Evolutionary conservation across 2,888 invertebrate species (phyloP).

Genomic region (Cremastinae sp.): DNA sequence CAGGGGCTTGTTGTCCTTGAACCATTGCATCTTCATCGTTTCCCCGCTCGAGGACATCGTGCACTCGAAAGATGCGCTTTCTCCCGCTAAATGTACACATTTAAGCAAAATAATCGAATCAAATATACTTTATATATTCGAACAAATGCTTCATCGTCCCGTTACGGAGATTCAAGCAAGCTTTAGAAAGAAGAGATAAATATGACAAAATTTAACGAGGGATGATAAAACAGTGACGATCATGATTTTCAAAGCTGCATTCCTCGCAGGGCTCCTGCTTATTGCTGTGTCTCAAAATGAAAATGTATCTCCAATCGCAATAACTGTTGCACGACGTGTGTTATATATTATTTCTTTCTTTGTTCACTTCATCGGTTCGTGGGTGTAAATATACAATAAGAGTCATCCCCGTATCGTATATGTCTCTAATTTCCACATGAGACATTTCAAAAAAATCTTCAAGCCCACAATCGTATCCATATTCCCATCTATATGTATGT

Average conservation of each 20-base stretch:
- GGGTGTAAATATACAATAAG: too few species aligned
- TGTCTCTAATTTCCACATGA: too few species aligned
- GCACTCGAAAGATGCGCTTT: conserved; percentile 91
- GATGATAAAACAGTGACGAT: conserved; percentile 36
- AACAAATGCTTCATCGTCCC: neutral
- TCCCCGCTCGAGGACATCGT: conserved; percentile 84
- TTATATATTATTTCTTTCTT: too few species aligned
- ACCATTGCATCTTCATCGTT: conserved; percentile 86
- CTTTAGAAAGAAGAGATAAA: conserved; percentile 40
- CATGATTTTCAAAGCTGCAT: conserved; percentile 59
- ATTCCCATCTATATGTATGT: too few species aligned
- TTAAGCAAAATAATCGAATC: conserved; percentile 45
- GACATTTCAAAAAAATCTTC: too few species aligned
- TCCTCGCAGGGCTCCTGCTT: conserved; percentile 39
- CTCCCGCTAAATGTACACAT: conserved; percentile 85
- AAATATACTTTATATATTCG: neutral
- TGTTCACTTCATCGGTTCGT: too few species aligned
- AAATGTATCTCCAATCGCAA: neutral
- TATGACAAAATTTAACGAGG: conserved; percentile 25
- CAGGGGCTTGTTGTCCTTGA: conserved; percentile 92
- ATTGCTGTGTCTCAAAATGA: conserved; percentile 58
- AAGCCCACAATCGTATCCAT: too few species aligned
- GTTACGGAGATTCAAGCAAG: conserved; percentile 24
- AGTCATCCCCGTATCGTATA: too few species aligned
- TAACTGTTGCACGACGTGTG: too few species aligned